Base-by-base conservation (phyloP, 2,888 invertebrate species). In the Muschampia plurimacula region DNA sequence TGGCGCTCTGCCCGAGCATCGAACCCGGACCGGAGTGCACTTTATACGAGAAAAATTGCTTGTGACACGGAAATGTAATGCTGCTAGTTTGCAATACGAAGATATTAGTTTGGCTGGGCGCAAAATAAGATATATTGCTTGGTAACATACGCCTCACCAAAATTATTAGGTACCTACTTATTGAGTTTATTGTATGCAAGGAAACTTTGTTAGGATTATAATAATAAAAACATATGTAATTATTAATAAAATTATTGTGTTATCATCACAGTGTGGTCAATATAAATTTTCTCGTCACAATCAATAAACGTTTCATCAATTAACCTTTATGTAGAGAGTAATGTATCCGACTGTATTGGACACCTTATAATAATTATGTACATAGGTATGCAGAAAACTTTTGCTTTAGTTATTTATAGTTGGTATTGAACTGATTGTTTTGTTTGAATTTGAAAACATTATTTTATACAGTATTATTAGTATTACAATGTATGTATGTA, bases 1-100 rank as follows among this genome's bases (percentile, higher is more conserved):
- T 91, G 92, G 91, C 91, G 81, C 79, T 75, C 55, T 89, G 91
- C 91, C 91, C 89, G 87, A 86, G 82, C 86, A 83, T 87, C 89
- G 87, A 88, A 89, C 87, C 85, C 86, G 80, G 80, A 81, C 79
- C 80, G 82, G 79, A 83, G 81, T 86, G 86, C 86, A 88, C 84
- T 88, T 85, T 86, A 78, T 84, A 77, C 78, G 80, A 85, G 87
- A 88, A 90, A 89, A 89, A 90, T 88, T 85, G 87, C 87, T 86
- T 83, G 81, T 80, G 79, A 79, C 80, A 79, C 80, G 78, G 79
- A 79, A 82, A 82, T 79, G 73, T 76, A 78, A 80, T 81, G 80
- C 77, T 75, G 72, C 72, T 77, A 75, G 76, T 77, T 74, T 67
- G 75, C 71, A 70, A 74, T 77, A 73, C 77, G 66, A 66, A 68